Percentiles rank a stretch among this genome's conserved stretches.
Evolutionary conservation across 2,888 invertebrate genomes (phyloP).

Genomic region (Archaeoteleia sp.): DNA sequence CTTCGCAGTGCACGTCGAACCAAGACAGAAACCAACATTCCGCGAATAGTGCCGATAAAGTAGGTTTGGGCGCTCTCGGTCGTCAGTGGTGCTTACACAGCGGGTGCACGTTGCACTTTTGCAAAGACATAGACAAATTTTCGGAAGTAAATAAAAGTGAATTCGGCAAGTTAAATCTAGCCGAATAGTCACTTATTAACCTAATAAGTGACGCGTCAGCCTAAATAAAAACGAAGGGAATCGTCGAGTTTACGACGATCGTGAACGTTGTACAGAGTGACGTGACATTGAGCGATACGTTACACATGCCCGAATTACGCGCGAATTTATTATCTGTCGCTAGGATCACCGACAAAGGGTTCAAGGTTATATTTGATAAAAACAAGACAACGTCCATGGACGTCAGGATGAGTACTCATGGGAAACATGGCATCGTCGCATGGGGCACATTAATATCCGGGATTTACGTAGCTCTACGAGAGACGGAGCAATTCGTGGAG

Average conservation of each 20-base stretch:
- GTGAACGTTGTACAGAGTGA: constrained; percentile 17
- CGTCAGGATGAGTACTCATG: too few species aligned
- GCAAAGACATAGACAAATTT: constrained; percentile 13
- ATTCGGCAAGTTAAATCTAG: constrained; percentile 24
- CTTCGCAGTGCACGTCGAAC: constrained; percentile 22
- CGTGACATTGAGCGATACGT: constrained; percentile 1
- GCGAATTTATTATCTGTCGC: constrained; percentile 25
- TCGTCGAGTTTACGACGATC: constrained; percentile 13
- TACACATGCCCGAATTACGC: constrained; percentile 27
- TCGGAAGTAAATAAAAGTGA: constrained; percentile 3
- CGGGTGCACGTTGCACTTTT: constrained; percentile 16
- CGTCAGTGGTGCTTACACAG: constrained; percentile 18
- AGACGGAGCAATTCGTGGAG: neutral
- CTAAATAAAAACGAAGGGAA: constrained; percentile 25
- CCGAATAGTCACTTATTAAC: too few species aligned
- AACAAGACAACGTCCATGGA: too few species aligned
- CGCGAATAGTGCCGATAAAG: neutral
- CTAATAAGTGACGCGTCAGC: constrained; percentile 24
- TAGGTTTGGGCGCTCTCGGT: neutral
- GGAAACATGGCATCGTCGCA: neutral
- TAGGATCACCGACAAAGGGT: constrained; percentile 28
- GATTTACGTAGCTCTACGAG: constrained; percentile 1
- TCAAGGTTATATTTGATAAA: constrained; percentile 2
- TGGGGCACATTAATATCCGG: constrained; percentile 7
- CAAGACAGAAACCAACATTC: constrained; percentile 7